Conservation (phyloP, 1,140 invertebrate species). For the Drosophila asahinai region DNA sequence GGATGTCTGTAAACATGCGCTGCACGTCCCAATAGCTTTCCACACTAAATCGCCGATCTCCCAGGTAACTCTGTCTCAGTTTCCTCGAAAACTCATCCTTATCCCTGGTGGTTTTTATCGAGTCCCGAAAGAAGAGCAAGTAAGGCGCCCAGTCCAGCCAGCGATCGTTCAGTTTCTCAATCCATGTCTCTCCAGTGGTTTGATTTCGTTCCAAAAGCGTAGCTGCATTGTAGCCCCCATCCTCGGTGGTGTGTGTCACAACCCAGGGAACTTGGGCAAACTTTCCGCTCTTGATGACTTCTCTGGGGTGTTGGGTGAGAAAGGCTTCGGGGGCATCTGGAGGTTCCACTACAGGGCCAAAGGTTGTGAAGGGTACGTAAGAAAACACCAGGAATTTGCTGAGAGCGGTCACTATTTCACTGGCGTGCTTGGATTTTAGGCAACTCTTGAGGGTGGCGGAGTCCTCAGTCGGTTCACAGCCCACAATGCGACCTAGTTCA, state of each 20-base stretch:
- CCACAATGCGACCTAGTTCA: conserved; percentile 86
- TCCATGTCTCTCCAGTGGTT: conserved; percentile 10
- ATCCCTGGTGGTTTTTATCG: conserved; percentile 17
- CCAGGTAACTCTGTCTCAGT: conserved; percentile 46
- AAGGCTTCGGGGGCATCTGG: conserved; percentile 82
- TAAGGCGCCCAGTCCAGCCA: conserved; percentile 59
- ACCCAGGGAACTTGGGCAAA: conserved; percentile 86
- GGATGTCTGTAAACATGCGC: conserved; percentile 58
- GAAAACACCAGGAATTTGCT: conserved; percentile 79
- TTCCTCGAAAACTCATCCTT: conserved; percentile 41
- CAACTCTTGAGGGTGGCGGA: conserved; percentile 86
- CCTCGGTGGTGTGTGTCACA: conserved; percentile 85
- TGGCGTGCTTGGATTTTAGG: conserved; percentile 86
- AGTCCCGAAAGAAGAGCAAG: conserved; percentile 51
- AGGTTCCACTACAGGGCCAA: conserved; percentile 87
- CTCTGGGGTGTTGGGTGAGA: conserved; percentile 85
- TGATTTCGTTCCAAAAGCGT: conserved; percentile 21
- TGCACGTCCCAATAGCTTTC: conserved; percentile 59
- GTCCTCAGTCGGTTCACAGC: conserved; percentile 85
- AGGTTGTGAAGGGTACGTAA: conserved; percentile 87
- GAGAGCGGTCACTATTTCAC: conserved; percentile 55
- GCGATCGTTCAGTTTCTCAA: conserved; percentile 50
- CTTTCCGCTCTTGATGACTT: conserved; percentile 85
- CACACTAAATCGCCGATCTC: conserved; percentile 37
- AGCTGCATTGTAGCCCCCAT: conserved; percentile 86